Conservation (phyloP, 2,797 vertebrate species). For the Erethizon dorsatum region DNA sequence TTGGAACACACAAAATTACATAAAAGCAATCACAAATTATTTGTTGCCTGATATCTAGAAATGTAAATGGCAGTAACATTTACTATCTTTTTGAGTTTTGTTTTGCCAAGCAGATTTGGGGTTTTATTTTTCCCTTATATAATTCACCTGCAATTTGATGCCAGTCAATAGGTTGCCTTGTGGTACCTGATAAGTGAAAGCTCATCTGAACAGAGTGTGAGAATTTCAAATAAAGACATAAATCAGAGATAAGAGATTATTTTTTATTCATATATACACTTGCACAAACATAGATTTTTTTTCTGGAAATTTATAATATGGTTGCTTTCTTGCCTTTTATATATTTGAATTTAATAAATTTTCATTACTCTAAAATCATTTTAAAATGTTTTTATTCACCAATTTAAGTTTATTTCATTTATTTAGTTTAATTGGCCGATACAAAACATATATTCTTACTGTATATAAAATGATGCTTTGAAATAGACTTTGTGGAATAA, state of each 20-base stretch:
- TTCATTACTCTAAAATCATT: slow-evolving; percentile 31
- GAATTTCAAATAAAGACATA: neutral
- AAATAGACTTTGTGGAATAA: neutral
- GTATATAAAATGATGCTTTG: neutral
- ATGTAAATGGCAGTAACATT: neutral
- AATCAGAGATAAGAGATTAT: neutral
- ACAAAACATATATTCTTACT: neutral
- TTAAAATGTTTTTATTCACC: neutral
- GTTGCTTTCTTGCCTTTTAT: neutral
- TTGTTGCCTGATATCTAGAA: neutral
- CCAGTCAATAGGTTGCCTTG: neutral
- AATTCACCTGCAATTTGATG: neutral
- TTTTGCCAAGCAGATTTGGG: neutral
- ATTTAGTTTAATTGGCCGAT: neutral
- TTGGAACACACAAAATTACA: slow-evolving; percentile 23
- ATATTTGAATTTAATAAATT: neutral
- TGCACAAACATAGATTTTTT: neutral
- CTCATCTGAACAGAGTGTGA: neutral
- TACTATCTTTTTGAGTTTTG: neutral
- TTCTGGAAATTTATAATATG: neutral
- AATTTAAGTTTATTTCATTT: neutral
- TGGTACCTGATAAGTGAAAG: neutral
- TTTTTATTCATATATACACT: slow-evolving; percentile 13
- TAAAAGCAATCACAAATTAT: neutral
- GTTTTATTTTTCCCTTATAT: neutral